Evolutionary conservation across 1,140 invertebrate species (phyloP).

Genomic region (Drosophila repletoides): DNA sequence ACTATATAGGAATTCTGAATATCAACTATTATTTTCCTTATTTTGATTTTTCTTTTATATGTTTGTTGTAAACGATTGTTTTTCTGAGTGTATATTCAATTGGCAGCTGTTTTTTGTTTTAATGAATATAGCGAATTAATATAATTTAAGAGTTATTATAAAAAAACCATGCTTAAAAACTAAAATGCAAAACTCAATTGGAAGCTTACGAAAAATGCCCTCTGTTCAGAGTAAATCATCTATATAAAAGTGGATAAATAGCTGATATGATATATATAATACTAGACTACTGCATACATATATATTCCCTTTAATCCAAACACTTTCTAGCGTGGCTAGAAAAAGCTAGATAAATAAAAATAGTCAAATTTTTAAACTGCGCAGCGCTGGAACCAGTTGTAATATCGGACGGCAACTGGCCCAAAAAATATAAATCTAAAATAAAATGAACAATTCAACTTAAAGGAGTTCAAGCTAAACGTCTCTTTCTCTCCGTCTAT

Average conservation of each 20-base stretch:
- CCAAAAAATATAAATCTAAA: slow-evolving; percentile 1
- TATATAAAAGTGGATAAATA: slow-evolving; percentile 18
- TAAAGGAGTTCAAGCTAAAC: slow-evolving; percentile 46
- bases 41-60: slow-evolving; percentile 52
- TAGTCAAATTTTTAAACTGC: not conserved
- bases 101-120: slow-evolving; percentile 72
- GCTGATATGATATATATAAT: slow-evolving; percentile 38
- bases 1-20: slow-evolving; percentile 59
- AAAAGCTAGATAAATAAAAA: slow-evolving; percentile 8
- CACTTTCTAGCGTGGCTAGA: slow-evolving; percentile 16
- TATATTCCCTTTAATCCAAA: slow-evolving; percentile 10
- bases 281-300: slow-evolving; percentile 19
- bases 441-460: slow-evolving; percentile 60
- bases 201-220: slow-evolving; percentile 20
- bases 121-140: slow-evolving; percentile 26
- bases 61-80: slow-evolving; percentile 26
- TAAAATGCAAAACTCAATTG: slow-evolving; percentile 35
- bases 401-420: slow-evolving; percentile 29
- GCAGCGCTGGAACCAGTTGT: not conserved
- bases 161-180: slow-evolving; percentile 21
- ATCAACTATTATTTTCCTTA: slow-evolving; percentile 39
- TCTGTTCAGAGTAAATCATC: too few species aligned
- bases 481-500: too few species aligned
- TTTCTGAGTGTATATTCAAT: slow-evolving; percentile 27
- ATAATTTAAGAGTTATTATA: not conserved